phyloP scores from a whole-genome alignment of 2,888 invertebrate genomes.

The Parnassius glacialis region DNA sequence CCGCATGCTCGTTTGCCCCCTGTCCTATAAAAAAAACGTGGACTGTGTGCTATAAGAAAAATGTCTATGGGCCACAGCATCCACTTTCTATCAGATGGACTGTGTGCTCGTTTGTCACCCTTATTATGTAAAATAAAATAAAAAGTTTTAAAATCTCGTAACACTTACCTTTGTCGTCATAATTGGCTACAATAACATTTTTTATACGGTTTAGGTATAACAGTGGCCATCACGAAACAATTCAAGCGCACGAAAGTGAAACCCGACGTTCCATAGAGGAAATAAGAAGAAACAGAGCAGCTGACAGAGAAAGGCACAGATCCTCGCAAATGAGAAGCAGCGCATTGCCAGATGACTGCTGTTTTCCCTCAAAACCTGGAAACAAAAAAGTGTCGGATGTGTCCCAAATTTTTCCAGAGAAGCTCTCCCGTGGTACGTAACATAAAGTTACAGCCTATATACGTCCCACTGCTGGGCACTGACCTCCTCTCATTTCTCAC shows the following conservation, averaged over 20 bases:
- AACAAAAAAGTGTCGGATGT: conserved; percentile 7
- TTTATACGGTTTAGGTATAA: conserved; percentile 5
- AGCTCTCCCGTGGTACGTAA: conserved; percentile 15
- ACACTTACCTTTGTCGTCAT: no score
- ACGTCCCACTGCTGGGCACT: no score
- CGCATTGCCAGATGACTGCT: background rate
- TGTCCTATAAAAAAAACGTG: no score
- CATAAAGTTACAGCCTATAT: no score
- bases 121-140: no score
- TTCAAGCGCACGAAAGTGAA: conserved; percentile 7
- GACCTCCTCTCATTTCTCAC: no score
- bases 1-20: no score
- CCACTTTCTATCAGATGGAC: no score
- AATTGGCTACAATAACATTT: no score
- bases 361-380: background rate
- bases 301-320: background rate
- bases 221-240: conserved; percentile 5
- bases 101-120: no score
- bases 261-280: conserved; percentile 13
- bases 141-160: background rate
- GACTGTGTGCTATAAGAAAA: no score
- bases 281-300: conserved; percentile 1
- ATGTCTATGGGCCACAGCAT: no score
- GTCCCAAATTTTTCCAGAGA: conserved; percentile 21
- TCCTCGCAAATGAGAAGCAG: background rate